Evolutionary conservation across 1,140 invertebrate species (phyloP).

Genomic region (Adelges cooleyi): DNA sequence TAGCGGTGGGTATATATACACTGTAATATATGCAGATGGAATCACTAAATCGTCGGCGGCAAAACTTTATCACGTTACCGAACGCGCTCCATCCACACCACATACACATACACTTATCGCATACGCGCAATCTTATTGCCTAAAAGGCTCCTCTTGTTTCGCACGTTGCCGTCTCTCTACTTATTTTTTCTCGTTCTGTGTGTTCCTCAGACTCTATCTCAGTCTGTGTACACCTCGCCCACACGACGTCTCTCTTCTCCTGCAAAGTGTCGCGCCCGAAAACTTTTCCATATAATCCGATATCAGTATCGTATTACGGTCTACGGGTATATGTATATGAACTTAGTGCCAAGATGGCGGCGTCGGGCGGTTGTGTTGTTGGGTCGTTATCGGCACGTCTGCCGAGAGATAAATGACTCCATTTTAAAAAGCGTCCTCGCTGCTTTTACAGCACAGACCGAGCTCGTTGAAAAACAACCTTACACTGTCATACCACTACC

Average conservation of each 20-base stretch:
- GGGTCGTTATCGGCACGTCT: constrained; percentile 27
- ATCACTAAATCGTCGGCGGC: constrained; percentile 12
- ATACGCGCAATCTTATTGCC: constrained; percentile 10
- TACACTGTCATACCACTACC: not conserved
- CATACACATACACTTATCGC: not conserved
- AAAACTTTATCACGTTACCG: constrained; percentile 23
- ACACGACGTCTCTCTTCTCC: not conserved
- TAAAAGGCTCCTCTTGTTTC: constrained; percentile 14
- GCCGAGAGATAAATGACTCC: constrained; percentile 26
- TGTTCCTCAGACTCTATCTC: no score
- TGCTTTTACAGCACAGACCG: constrained; percentile 14
- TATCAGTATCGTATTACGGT: constrained; percentile 22
- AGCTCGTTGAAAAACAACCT: constrained; percentile 2
- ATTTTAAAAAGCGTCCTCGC: constrained; percentile 25
- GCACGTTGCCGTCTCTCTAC: not conserved
- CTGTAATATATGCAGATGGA: not conserved
- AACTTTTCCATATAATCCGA: constrained; percentile 26
- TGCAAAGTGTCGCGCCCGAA: not conserved
- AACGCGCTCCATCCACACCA: not conserved
- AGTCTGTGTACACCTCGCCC: no score
- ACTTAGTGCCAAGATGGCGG: constrained; percentile 28
- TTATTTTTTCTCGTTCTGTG: not conserved
- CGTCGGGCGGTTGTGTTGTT: constrained; percentile 19
- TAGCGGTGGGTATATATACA: no score
- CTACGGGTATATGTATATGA: constrained; percentile 24